Evolutionary conservation across 1,140 invertebrate genomes (phyloP).

Genomic region (Platorchestia sp.): DNA sequence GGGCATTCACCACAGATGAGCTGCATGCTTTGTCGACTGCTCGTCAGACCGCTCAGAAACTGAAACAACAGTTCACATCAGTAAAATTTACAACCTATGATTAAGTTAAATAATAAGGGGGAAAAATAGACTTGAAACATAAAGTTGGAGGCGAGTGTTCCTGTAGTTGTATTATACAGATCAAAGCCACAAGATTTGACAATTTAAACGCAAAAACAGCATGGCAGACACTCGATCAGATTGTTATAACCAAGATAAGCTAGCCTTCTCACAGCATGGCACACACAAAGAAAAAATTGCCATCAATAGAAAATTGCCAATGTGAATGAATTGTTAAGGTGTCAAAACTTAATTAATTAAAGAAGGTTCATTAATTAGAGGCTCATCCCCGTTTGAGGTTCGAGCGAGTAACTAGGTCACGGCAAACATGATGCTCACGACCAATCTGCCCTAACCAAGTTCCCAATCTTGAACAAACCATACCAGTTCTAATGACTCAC

Average conservation of each 20-base stretch:
- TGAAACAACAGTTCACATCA: not conserved
- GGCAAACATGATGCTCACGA: no score
- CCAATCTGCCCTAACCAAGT: no score
- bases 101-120: not conserved
- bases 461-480: no score
- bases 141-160: not conserved
- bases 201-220: not conserved
- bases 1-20: constrained; percentile 14
- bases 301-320: no score
- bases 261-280: not conserved
- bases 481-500: no score
- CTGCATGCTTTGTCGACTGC: constrained; percentile 37
- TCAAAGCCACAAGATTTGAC: not conserved
- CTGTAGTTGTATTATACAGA: not conserved
- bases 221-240: not conserved
- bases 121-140: not conserved
- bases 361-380: no score
- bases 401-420: no score
- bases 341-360: no score
- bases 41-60: constrained; percentile 16
- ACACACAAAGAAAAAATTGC: no score
- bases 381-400: no score
- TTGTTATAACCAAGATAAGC: not conserved
- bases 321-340: no score
- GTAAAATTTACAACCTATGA: not conserved